Conservation (phyloP, 1,140 invertebrate species). For the Heliconius himera region DNA sequence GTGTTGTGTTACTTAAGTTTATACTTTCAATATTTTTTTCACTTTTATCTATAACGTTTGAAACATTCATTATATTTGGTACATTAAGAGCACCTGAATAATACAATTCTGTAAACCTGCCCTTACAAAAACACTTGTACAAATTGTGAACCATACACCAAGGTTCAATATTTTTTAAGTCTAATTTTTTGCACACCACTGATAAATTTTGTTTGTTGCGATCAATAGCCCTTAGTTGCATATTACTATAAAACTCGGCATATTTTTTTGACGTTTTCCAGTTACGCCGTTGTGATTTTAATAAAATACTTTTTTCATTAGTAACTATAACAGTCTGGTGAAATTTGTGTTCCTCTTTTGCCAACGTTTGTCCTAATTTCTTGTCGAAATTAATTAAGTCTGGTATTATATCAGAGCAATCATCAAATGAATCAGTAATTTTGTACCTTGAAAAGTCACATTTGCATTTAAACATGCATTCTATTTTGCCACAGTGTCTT, state of each 20-base stretch:
- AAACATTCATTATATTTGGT: slow-evolving; percentile 9
- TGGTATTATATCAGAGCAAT: slow-evolving; percentile 51
- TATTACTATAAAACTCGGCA: slow-evolving; percentile 62
- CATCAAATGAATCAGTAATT: slow-evolving; percentile 43
- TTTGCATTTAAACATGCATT: slow-evolving; percentile 73
- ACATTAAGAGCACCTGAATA: not conserved
- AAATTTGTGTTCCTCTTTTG: slow-evolving; percentile 76
- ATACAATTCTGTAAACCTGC: slow-evolving; percentile 55
- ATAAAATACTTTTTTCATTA: slow-evolving; percentile 66
- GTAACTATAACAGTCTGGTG: slow-evolving; percentile 71
- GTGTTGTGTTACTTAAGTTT: not conserved
- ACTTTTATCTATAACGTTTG: not conserved
- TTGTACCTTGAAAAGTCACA: slow-evolving; percentile 65
- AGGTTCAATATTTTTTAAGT: slow-evolving; percentile 63
- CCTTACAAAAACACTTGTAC: slow-evolving; percentile 77
- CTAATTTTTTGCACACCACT: slow-evolving; percentile 52
- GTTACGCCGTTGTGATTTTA: slow-evolving; percentile 63
- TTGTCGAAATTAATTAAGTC: slow-evolving; percentile 59
- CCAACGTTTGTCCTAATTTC: slow-evolving; percentile 54
- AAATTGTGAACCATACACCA: slow-evolving; percentile 76
- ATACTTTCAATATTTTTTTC: not conserved
- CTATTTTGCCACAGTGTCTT: slow-evolving; percentile 63
- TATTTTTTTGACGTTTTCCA: slow-evolving; percentile 69
- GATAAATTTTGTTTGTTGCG: slow-evolving; percentile 43
- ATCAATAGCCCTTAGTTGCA: slow-evolving; percentile 51